Conservation (phyloP, 2,888 invertebrate species). For the Phymatocera aterrima region DNA sequence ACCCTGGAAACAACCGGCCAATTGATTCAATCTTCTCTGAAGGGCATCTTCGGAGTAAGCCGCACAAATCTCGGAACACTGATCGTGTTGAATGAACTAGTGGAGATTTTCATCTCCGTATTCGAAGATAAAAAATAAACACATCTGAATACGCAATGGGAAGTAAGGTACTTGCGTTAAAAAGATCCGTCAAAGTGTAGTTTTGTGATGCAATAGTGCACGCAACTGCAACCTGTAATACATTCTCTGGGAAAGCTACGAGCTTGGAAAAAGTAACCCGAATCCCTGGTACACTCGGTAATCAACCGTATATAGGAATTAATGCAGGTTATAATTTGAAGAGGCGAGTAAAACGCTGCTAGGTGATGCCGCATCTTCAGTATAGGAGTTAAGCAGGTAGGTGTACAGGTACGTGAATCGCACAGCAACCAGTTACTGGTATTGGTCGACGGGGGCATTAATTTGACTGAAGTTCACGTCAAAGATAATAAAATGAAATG, state of each 20-base stretch:
- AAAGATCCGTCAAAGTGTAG: too few species aligned
- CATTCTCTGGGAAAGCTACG: neutral
- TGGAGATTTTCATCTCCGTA: too few species aligned
- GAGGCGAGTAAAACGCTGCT: neutral
- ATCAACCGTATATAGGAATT: neutral
- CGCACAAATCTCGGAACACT: neutral
- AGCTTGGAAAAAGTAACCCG: neutral
- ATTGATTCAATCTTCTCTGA: neutral
- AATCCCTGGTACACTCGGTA: neutral
- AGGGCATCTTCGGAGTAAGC: neutral
- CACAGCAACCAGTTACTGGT: neutral
- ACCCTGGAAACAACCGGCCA: too few species aligned
- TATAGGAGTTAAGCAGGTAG: neutral
- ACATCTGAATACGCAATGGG: too few species aligned
- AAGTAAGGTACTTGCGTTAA: too few species aligned
- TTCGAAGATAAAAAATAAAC: too few species aligned
- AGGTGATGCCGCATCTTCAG: neutral
- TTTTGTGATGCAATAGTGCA: too few species aligned
- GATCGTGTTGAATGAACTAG: too few species aligned
- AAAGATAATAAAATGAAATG: constrained; percentile 1
- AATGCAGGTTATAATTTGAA: neutral
- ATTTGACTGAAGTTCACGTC: neutral
- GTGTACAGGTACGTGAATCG: constrained; percentile 19
- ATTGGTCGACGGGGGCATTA: neutral
- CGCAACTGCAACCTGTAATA: too few species aligned